phyloP scores from a whole-genome alignment of 2,797 vertebrate species.

The Jordanella pulchra region DNA sequence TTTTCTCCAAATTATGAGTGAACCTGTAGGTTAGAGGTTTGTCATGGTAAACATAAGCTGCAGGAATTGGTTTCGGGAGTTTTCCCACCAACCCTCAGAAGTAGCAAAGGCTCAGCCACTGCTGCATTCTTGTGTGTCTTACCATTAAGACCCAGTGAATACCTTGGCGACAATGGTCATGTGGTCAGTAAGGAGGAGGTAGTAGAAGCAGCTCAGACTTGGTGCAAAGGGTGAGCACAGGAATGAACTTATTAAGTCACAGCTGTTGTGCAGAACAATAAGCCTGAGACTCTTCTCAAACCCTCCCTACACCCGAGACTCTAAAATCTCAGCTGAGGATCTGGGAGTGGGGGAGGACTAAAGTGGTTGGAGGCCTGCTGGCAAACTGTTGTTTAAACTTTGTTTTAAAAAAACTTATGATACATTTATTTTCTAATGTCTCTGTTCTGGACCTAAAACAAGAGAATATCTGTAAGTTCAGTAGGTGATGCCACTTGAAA shows the following conservation, averaged over 20 bases:
- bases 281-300: constrained; percentile 56
- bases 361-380: constrained; percentile 20
- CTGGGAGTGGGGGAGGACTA: constrained; percentile 13
- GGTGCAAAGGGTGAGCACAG: constrained; percentile 68
- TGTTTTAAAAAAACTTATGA: constrained; percentile 42
- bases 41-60: constrained; percentile 75
- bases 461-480: background rate
- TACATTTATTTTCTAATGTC: constrained; percentile 38
- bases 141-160: constrained; percentile 78
- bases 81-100: constrained; percentile 69
- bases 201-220: constrained; percentile 71
- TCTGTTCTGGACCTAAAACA: background rate
- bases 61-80: constrained; percentile 71
- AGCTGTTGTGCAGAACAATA: constrained; percentile 79
- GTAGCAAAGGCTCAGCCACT: constrained; percentile 66
- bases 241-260: constrained; percentile 79
- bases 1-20: constrained; percentile 77
- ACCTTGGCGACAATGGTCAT: constrained; percentile 76
- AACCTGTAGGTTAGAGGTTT: constrained; percentile 77
- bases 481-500: background rate
- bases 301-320: constrained; percentile 55
- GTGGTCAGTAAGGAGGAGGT: constrained; percentile 75
- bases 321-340: constrained; percentile 49
- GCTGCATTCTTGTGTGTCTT: constrained; percentile 79
- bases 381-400: constrained; percentile 46